A percentile compares a stretch with the other conserved stretches of the same genome.
Conservation (phyloP, 2,113 vertebrate genomes). For the Oryctolagus cuniculus region DNA sequence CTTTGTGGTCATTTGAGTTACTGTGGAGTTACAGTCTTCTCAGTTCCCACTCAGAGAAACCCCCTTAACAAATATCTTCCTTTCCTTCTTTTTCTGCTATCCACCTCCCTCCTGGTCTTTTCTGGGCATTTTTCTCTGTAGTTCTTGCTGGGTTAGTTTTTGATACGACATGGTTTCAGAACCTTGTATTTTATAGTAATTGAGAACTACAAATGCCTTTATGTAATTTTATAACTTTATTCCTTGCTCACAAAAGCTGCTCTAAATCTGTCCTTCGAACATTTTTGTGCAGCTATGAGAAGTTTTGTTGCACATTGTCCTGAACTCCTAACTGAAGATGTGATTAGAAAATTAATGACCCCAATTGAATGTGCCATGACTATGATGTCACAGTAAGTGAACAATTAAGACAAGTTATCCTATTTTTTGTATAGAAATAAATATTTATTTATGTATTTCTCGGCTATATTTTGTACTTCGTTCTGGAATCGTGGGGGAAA, state of each 20-base stretch:
- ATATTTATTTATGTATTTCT: not conserved
- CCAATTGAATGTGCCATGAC: constrained; percentile 99
- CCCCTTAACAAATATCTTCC: not conserved
- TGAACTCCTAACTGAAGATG: constrained; percentile 98
- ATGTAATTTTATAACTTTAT: constrained; percentile 43
- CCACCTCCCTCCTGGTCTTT: not conserved
- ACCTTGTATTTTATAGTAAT: constrained; percentile 35
- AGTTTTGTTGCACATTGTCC: constrained; percentile 99
- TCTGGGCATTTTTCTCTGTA: not conserved
- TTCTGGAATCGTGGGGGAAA: constrained; percentile 12
- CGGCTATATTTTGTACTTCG: constrained; percentile 34
- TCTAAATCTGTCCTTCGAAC: constrained; percentile 33
- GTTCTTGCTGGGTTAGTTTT: constrained; percentile 43
- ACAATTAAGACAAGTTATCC: not conserved
- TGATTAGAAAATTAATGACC: constrained; percentile 98
- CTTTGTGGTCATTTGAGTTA: constrained; percentile 37
- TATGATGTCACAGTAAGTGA: constrained; percentile 99
- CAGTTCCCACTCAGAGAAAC: not conserved
- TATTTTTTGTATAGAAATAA: constrained; percentile 45
- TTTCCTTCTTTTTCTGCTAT: not conserved
- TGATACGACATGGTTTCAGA: constrained; percentile 33
- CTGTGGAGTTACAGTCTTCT: not conserved
- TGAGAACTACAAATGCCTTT: not conserved
- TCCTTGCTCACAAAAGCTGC: not conserved
- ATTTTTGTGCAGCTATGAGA: constrained; percentile 93